phyloP scores from a whole-genome alignment of 2,113 vertebrate species.

The Apodemus sylvaticus region DNA sequence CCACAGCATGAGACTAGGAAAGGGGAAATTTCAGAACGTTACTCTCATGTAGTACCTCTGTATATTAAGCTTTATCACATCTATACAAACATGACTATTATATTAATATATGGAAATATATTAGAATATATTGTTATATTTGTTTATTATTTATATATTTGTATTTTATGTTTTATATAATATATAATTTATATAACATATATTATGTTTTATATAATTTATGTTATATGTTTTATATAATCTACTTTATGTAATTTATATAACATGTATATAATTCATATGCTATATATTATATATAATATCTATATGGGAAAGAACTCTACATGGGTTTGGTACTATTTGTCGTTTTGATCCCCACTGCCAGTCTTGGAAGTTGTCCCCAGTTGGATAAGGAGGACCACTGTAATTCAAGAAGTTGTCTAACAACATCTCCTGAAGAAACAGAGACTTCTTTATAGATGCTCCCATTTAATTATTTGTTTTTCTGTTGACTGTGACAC shows the following conservation, averaged over 20 bases:
- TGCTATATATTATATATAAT: not conserved
- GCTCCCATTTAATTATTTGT: not conserved
- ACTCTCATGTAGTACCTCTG: not conserved
- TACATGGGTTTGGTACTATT: not conserved
- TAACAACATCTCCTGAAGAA: not conserved
- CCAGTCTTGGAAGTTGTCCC: not conserved
- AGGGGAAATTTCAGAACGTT: not conserved
- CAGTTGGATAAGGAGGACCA: not conserved
- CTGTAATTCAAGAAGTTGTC: not conserved
- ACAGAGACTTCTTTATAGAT: not conserved
- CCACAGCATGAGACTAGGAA: not conserved
- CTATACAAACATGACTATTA: not conserved
- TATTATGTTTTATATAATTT: too few species aligned
- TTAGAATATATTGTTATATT: too few species aligned
- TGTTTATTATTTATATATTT: not conserved
- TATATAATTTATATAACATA: not conserved
- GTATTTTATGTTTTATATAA: not conserved
- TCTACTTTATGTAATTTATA: too few species aligned
- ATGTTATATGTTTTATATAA: not conserved
- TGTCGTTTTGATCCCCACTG: not conserved
- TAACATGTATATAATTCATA: not conserved
- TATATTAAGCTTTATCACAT: not conserved
- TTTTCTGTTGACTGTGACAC: not conserved
- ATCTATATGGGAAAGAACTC: too few species aligned
- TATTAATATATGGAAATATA: not conserved